Evolutionary conservation across 1,140 invertebrate genomes (phyloP), one percentile per base, ranked within the genome.

Genomic region (Gonatopus flavifemur): DNA sequence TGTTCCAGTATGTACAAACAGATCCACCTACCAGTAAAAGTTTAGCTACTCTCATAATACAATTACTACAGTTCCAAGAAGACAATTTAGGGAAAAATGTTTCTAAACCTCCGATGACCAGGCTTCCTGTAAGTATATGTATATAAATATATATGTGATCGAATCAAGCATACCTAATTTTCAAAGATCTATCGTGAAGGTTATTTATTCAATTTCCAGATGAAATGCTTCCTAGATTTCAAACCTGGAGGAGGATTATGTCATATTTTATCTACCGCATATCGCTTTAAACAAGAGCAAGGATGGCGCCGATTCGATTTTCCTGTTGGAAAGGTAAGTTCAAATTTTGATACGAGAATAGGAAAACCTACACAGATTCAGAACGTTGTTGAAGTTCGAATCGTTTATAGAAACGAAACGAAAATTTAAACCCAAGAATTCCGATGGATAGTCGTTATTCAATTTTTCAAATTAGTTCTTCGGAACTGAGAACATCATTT

Each of bases 31-130:
- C 92, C 19, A 95, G 92, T 67, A 96, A 98, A 79, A 88, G 84
- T 37, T 78, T 98, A 66, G 84, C 93, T 8, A 84, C 87, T 57
- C 78, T 97, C 13, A 82, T 94, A 0, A 84, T 94, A 41, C 91
- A 96, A 69, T 81, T 98, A 36, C 83, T 98, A 36, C 94, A 97
- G 72, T 98, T 98, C 78, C 94, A 98, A 81, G 95, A 98, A 77
- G 94, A 96, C 58, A 91, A 91, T 75, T 85, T 97, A 67, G 94
- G 94, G 2, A 94, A 95, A 81, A 94, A 91, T 85, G 88, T 91
- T 13, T 84, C 84, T 35, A 96, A 96, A 76, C 90, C 94, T 57
- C 85, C 90, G 56, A 86, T 89, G 71, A 82, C 85, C 39, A 84
- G 89, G 76, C 84, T 94, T 78, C 91, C 91, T 64, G 90, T 93